Conservation (phyloP, 2,113 vertebrate genomes). For the Sitta europaea region DNA sequence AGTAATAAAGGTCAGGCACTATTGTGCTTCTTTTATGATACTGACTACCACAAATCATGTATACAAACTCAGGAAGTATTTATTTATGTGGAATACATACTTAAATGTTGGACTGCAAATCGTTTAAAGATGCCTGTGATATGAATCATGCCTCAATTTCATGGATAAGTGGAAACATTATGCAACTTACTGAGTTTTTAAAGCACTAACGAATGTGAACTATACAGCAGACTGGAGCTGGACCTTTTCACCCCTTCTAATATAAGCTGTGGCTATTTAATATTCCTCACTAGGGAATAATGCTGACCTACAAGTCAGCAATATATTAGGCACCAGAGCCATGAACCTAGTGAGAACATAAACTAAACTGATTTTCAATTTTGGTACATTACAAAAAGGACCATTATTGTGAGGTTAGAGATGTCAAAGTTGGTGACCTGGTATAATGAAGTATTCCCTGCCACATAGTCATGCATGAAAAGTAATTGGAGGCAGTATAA, state of each 20-base stretch:
- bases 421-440: constrained; percentile 70
- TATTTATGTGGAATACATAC: constrained; percentile 38
- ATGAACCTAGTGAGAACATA: constrained; percentile 62
- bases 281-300: constrained; percentile 61
- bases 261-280: constrained; percentile 57
- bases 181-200: constrained; percentile 50
- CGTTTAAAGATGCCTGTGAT: constrained; percentile 52
- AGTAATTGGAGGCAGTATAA: constrained; percentile 32
- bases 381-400: constrained; percentile 58
- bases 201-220: constrained; percentile 42
- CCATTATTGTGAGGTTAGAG: constrained; percentile 63
- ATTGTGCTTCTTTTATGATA: constrained; percentile 36
- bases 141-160: constrained; percentile 60
- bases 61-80: constrained; percentile 47
- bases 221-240: constrained; percentile 18
- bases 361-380: constrained; percentile 68
- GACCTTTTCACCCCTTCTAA: constrained; percentile 56
- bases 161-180: constrained; percentile 58
- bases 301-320: constrained; percentile 54
- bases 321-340: constrained; percentile 52
- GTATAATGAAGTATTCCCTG: constrained; percentile 61
- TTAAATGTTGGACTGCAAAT: constrained; percentile 38
- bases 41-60: neutral
- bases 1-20: constrained; percentile 12
- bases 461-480: constrained; percentile 39